phyloP scores from a whole-genome alignment of 2,888 invertebrate species.

The Hyposoter dolosus region DNA sequence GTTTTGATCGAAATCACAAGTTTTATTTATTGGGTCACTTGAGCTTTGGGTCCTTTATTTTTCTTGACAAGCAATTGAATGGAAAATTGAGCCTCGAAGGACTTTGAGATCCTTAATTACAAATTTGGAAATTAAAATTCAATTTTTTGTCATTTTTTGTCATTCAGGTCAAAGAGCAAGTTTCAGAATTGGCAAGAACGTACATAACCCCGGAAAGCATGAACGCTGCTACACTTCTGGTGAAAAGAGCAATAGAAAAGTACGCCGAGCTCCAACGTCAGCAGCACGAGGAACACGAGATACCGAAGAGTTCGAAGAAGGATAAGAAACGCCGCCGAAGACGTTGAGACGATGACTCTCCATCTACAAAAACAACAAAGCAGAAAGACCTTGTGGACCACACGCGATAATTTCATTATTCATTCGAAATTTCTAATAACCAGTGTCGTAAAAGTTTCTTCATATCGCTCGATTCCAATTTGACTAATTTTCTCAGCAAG shows the following conservation, averaged over 20 bases:
- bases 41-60: too few species aligned
- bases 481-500: neutral
- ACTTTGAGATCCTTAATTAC: neutral
- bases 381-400: neutral
- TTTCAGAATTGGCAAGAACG: constrained; percentile 86
- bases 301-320: constrained; percentile 38
- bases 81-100: neutral
- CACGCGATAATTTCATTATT: neutral
- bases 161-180: constrained; percentile 72
- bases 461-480: neutral
- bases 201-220: constrained; percentile 87
- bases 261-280: constrained; percentile 80
- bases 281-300: constrained; percentile 44
- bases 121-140: neutral
- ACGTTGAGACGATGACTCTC: constrained; percentile 36
- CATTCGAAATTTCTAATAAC: neutral
- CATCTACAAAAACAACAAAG: neutral
- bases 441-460: neutral
- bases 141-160: neutral
- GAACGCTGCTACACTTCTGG: constrained; percentile 87
- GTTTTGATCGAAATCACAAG: neutral
- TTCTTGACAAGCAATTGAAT: neutral
- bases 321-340: constrained; percentile 52
- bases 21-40: neutral
- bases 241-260: constrained; percentile 88